Evolutionary conservation across 2,888 invertebrate species (phyloP), one percentile per base, ranked within the genome.

Genomic region (Anodontia alba): DNA sequence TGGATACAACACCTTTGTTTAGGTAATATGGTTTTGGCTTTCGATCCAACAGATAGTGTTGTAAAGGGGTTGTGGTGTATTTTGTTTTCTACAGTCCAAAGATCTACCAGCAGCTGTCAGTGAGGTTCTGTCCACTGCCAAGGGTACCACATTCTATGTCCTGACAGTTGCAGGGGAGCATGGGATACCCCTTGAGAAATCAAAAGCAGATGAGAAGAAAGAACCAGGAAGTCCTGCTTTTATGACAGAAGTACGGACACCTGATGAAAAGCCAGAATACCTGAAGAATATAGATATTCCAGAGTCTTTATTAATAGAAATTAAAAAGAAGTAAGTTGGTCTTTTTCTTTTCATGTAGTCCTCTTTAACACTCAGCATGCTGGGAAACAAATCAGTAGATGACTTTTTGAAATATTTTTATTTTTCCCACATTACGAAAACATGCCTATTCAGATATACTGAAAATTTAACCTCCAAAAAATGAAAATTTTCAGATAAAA

Each of bases 141-240:
- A 90, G 70, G 94, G 94, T 15, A 93, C 93, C 8, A 89, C 90
- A 23, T 94, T 94, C 83, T 93, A 92, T 78, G 91, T 94, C 8
- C 87, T 93, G 73, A 91, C 91, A 12, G 91, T 90, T n/a, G 92
- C 92, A 0, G 91, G 91, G n/a, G 90, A 91, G 46, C 86, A 87
- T 81, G 89, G 88, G 8, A 82, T 83, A n/a, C 87, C 87, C 1
- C 73, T 86, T 8, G 88, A 86, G 23, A 73, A 78, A 36, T 69
- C 76, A 0, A 67, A 75, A 57, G 46, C 54, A 7, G 77, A 69
- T 3, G 62, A 71, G 66, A 57, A 49, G 31, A 75, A 38, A 26
- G 75, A 73, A n/a, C 49, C 67, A 17, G 76, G 67, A 15, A 70
- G 57, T 46, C 62, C 78, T 2, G 80, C 87, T 15, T 90, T 90